Evolutionary conservation across 2,797 vertebrate genomes (phyloP), one percentile per base, ranked within the genome.

Genomic region (Gallinago solitaria): DNA sequence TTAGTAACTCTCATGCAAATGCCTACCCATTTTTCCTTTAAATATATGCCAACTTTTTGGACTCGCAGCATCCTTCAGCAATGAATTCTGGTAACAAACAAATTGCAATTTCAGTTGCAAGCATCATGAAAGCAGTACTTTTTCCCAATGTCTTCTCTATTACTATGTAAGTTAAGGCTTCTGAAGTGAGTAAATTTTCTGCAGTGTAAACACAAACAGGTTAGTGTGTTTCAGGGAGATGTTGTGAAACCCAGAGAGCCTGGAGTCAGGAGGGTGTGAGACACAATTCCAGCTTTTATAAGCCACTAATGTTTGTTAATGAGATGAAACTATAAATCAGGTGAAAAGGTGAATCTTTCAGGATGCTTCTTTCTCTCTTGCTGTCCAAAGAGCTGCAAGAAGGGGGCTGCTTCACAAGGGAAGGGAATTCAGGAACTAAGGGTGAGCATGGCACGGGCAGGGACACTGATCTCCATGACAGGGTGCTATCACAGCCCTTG

Each of bases 401-500:
- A 3, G 1, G 9, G 4, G 4, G 6, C 8, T 5, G 12, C 32
- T 69, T 77, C 35, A 23, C 41, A 61, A 27, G 16, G 35, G 8
- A 78, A 75, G 5, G 14, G 23, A 73, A 59, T 59, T 33, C 16
- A 23, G 47, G 30, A 69, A 8, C 12, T 56, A 56, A 65, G 10
- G 10, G 12, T 17, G 21, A 43, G 14, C 7, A 21, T 10, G 28
- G 9, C 23, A 16, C 8, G 50, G 16, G 21, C 37, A 71, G 13
- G 9, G 14, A n/a, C 4, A 16, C 23, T 48, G 28, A 28, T 80
- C 0, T 39, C 9, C 9, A 16, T 64, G 35, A 5, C 17, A 48
- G 48, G 10, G 8, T 2, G 1, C 2, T 0, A 1, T 59, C 24
- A 20, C 7, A 45, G 35, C 12, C 16, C 21, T 25, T 63, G 73